Evolutionary conservation across 1,140 invertebrate genomes (phyloP), one percentile per base, ranked within the genome.

Genomic region (Drosophila nasuta): DNA sequence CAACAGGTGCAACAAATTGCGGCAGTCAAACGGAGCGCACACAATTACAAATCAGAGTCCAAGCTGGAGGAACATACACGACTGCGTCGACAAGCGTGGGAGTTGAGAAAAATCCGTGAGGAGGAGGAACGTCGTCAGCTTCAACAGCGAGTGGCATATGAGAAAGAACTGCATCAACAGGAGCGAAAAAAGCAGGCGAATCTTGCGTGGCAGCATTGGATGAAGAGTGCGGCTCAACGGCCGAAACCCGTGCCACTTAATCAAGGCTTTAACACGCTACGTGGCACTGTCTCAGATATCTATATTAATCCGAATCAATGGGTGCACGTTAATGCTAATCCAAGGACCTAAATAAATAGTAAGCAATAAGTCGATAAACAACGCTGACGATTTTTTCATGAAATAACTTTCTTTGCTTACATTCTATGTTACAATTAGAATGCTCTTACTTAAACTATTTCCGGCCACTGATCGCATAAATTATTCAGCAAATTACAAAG

Each of bases 241-340:
- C 81, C 89, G 17, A 91, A 90, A 38, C 89, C 89, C 1, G 89
- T 91, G 33, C 89, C 89, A 3, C 62, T 83, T 1, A 71, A 77
- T 51, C 77, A 86, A 15, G 89, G 89, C 13, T 20, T 91, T 0
- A 15, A 70, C 6, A 80, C 85, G 10, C 60, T 91, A 25, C 68
- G 82, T 15, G 89, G 88, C 48, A 91, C 88, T 25, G 60, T 91
- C 28, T 90, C 88, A 1, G 5, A 56, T 1, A 72, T 91, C 3
- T 91, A 75, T 45, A 52, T 86, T 2, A 91, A 91, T 64, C 88
- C 88, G 6, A 82, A 80, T 10, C 46, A 66, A 17, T 91, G 88
- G 88, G 43, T 81, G 5, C 35, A 66, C 45, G 7, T 75, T 38
- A 49, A 62, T 8, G 7, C 63, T 4, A 75, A 57, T 2, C 30